Base-by-base conservation (phyloP, 2,888 invertebrate species). In the Polymixis flavicincta region DNA sequence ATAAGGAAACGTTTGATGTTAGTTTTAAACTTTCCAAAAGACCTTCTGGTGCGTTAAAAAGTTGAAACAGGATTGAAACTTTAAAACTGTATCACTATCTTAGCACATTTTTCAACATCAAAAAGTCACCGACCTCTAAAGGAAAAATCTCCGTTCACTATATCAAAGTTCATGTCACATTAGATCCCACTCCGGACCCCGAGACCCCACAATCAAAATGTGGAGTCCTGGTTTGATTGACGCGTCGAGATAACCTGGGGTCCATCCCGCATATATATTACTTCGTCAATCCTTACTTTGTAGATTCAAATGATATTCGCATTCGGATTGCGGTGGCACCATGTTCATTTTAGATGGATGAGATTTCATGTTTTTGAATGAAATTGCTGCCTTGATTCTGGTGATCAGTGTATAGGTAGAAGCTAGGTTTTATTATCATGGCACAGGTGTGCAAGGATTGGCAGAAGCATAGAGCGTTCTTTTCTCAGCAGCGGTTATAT, bases 211-310 rank as follows among this genome's bases (percentile, higher is more conserved):
- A 37, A 77, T 74, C 73, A 65, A 50, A 50, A 50, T 50, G 65
- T 32, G 50, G 50, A 50, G 32, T 69, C 64, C 79, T 70, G 64
- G 77, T 86, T 84, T 84, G 85, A 87, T 80, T 82, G 90, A 89
- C 89, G 72, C 67, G 64, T 60, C 57, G 74, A 88, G 89, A 90
- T 88, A 89, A 84, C 87, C 85, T 84, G 84, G 83, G 82, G 69
- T 57, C 82, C 66, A 83, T 68, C 82, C 86, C 81, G 86, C 86
- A 89, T 90, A 90, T 91, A 92, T 90, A 92, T 91, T 90, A 91
- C 88, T 80, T 89, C 78, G 78, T 82, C 78, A 79, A 77, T 81
- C 85, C 78, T 72, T 68, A 74, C 77, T 84, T 81, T 81, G 78
- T 81, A 61, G 14, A 71, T 76, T 71, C 84, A 77, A 84, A 85